A percentile compares a stretch with the other conserved stretches of the same genome.
phyloP scores from a whole-genome alignment of 2,797 vertebrate genomes.

The Sciurus vulgaris region DNA sequence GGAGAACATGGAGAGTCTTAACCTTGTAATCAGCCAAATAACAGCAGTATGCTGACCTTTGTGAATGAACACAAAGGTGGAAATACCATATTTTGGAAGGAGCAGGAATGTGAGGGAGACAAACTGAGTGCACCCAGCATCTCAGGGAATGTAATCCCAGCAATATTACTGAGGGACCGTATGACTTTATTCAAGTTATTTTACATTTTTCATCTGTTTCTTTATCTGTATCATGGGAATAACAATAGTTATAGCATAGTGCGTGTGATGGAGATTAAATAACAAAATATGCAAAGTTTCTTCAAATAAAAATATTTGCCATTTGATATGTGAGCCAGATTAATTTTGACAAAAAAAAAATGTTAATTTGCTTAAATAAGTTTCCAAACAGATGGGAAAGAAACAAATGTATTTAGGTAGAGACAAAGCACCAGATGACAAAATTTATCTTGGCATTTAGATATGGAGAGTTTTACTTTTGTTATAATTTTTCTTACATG shows the following conservation, averaged over 20 bases:
- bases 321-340: slow-evolving; percentile 66
- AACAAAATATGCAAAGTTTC: slow-evolving; percentile 43
- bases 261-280: not conserved
- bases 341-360: slow-evolving; percentile 74
- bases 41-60: not conserved
- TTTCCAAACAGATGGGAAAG: slow-evolving; percentile 80
- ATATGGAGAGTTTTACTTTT: slow-evolving; percentile 64
- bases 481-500: slow-evolving; percentile 66
- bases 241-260: slow-evolving; percentile 12
- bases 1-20: not conserved
- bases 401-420: slow-evolving; percentile 78
- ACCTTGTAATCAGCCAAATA: not conserved
- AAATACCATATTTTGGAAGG: not conserved
- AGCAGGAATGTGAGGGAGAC: not conserved
- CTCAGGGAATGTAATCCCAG: not conserved
- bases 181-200: slow-evolving; percentile 4
- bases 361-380: slow-evolving; percentile 80
- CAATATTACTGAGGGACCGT: not conserved
- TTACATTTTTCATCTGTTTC: slow-evolving; percentile 11
- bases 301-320: slow-evolving; percentile 70
- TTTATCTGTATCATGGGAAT: not conserved
- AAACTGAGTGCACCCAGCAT: not conserved
- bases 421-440: slow-evolving; percentile 79
- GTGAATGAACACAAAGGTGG: not conserved
- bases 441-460: slow-evolving; percentile 71